These are phyloP conservation scores for Thecophora atra DNA, from an alignment of 2,888 invertebrate genomes.

Conservation along the genomic window DNA sequence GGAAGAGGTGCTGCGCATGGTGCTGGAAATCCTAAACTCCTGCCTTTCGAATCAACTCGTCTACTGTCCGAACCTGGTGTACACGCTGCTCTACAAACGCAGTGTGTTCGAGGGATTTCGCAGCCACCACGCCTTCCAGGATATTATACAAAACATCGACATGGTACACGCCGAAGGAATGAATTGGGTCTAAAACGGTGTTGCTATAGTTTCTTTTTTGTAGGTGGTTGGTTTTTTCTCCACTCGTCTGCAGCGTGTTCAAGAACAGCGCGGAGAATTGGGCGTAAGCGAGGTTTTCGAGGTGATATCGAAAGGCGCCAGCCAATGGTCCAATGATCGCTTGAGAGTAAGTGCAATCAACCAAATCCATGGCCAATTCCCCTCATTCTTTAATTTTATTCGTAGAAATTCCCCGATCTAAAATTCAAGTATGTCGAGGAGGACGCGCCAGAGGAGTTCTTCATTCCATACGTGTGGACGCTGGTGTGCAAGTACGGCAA, in stretches of 20 bases:
- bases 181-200: not conserved
- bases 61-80: slow-evolving; percentile 91
- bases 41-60: slow-evolving; percentile 87
- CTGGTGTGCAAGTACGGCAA: slow-evolving; percentile 76
- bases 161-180: slow-evolving; percentile 70
- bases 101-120: slow-evolving; percentile 88
- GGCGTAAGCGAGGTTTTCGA: slow-evolving; percentile 88
- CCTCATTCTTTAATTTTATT: slow-evolving; percentile 42
- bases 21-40: slow-evolving; percentile 96
- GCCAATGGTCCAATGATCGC: slow-evolving; percentile 93
- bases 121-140: slow-evolving; percentile 88
- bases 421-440: slow-evolving; percentile 99
- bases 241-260: slow-evolving; percentile 71
- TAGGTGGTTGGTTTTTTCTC: slow-evolving; percentile 75
- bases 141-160: slow-evolving; percentile 94
- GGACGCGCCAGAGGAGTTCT: slow-evolving; percentile 98
- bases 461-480: slow-evolving; percentile 99
- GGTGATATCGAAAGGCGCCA: slow-evolving; percentile 89
- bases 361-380: not conserved
- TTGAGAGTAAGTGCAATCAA: slow-evolving; percentile 74
- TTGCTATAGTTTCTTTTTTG: slow-evolving; percentile 20
- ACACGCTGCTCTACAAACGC: slow-evolving; percentile 92
- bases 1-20: slow-evolving; percentile 96
- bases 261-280: slow-evolving; percentile 75
- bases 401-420: slow-evolving; percentile 96